Base-by-base conservation (phyloP, 2,113 vertebrate species). In the Ailuropoda melanoleuca region DNA sequence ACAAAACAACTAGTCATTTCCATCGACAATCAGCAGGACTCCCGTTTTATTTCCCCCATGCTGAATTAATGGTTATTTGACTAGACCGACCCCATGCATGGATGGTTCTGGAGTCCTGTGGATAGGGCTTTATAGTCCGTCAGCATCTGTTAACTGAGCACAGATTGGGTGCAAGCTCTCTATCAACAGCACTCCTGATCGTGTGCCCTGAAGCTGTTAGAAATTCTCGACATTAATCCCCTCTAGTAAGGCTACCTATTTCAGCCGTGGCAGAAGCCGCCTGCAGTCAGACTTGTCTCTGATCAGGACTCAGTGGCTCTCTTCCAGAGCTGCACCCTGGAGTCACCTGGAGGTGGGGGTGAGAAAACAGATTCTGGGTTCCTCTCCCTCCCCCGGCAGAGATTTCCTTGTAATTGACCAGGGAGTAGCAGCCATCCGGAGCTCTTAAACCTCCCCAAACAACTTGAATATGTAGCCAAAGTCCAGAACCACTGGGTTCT, bases 41-140 rank as follows among this genome's bases (percentile, higher is more conserved):
- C 77, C 13, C 1, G 1, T 53, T 96, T 96, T 85, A 77, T 87
- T 96, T 39, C 37, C 66, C 66, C 26, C 2, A 6, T 6, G 24
- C 53, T 83, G 87, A 95, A 31, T 0, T n/a, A 82, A 86, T 89
- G 60, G 50, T 77, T 95, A 56, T 96, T 87, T 87, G 62, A 62
- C 74, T 60, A 94, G 90, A 78, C n/a, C 8, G 10, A 82, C 60
- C 53, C 66, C 78, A 77, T 1, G 50, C 72, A 50, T 46, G 3
- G 93, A 97, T 19, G 56, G 50, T 97, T 97, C 97, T 92, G 64
- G 97, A 97, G 95, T 64, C 50, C 77, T 19, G 50, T 89, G 84
- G 78, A 74, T 11, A 53, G n/a, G 26, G 56, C 34, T 94, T 85
- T 88, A 37, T 9, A 18, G 53, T 8, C 77, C 1, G n/a, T 81